Evolutionary conservation across 2,113 vertebrate genomes (phyloP).

Genomic region (Phylloscopus whistleri): DNA sequence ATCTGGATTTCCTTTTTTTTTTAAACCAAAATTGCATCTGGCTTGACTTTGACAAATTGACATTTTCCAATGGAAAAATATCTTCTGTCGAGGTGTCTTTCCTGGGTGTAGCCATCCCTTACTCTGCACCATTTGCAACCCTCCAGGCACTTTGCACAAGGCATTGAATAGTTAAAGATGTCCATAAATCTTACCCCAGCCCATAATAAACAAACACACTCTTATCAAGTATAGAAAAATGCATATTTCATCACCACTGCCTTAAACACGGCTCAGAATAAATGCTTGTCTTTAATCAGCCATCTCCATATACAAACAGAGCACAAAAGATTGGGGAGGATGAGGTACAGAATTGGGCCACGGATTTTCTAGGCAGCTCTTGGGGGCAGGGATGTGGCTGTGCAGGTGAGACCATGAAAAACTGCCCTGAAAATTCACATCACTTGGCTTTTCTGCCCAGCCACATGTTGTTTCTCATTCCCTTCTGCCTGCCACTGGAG

Average conservation of each 20-base stretch:
- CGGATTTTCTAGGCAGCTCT: background rate
- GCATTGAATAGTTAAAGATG: conserved; percentile 38
- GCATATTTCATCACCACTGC: conserved; percentile 48
- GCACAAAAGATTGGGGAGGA: background rate
- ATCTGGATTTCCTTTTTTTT: background rate
- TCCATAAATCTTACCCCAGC: conserved; percentile 49
- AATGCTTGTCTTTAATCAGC: conserved; percentile 40
- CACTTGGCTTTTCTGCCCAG: background rate
- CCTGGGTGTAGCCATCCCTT: background rate
- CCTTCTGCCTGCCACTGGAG: background rate
- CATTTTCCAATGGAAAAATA: conserved; percentile 18
- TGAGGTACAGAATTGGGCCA: background rate
- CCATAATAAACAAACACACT: conserved; percentile 44
- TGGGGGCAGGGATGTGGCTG: background rate
- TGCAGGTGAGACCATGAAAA: background rate
- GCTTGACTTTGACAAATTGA: conserved; percentile 11
- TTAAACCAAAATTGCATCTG: background rate
- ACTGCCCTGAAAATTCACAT: background rate
- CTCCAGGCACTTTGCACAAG: background rate
- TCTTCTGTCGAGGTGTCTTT: background rate
- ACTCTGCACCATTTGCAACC: conserved; percentile 32
- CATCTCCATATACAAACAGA: background rate
- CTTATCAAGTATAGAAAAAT: conserved; percentile 53
- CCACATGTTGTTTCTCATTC: background rate
- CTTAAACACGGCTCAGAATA: background rate